These are phyloP conservation scores for Neuroscelio doddi DNA, from an alignment of 2,888 invertebrate genomes.

Conservation along the genomic window DNA sequence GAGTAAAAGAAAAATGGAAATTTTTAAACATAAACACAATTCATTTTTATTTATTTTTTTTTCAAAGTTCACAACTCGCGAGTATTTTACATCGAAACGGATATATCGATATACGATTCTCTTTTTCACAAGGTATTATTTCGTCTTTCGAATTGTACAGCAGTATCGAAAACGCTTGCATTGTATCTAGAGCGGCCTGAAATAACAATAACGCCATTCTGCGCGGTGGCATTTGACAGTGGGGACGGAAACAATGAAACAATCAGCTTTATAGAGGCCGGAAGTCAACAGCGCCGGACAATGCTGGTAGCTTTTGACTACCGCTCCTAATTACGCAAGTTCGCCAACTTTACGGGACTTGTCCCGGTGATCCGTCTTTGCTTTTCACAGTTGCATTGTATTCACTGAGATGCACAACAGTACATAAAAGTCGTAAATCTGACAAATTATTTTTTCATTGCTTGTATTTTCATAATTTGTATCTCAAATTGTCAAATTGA, in stretches of 20 bases:
- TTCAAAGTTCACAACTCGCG: not conserved
- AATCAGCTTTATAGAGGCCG: constrained; percentile 62
- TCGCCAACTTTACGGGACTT: constrained; percentile 59
- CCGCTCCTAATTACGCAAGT: constrained; percentile 65
- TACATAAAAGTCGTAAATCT: too few relatives aligned
- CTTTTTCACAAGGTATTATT: constrained; percentile 8
- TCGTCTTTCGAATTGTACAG: constrained; percentile 19
- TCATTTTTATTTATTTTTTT: constrained; percentile 1
- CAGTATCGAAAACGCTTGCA: constrained; percentile 45
- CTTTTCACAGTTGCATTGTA: constrained; percentile 4
- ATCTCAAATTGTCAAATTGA: too few relatives aligned
- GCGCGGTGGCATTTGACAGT: constrained; percentile 64
- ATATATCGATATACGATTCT: not conserved
- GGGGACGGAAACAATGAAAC: constrained; percentile 70
- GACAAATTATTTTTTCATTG: too few relatives aligned
- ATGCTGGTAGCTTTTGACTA: constrained; percentile 61
- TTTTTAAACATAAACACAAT: too few relatives aligned
- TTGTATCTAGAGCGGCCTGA: constrained; percentile 60
- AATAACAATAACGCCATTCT: constrained; percentile 67
- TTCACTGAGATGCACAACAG: too few relatives aligned
- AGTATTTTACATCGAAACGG: constrained; percentile 1
- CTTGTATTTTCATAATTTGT: too few relatives aligned
- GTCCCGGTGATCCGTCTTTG: constrained; percentile 43
- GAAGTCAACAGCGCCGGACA: constrained; percentile 59
- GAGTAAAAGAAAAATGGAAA: too few relatives aligned